Evolutionary conservation across 2,888 invertebrate species (phyloP), one percentile per base, ranked within the genome.

Genomic region (Aphidoletes aphidimyza): DNA sequence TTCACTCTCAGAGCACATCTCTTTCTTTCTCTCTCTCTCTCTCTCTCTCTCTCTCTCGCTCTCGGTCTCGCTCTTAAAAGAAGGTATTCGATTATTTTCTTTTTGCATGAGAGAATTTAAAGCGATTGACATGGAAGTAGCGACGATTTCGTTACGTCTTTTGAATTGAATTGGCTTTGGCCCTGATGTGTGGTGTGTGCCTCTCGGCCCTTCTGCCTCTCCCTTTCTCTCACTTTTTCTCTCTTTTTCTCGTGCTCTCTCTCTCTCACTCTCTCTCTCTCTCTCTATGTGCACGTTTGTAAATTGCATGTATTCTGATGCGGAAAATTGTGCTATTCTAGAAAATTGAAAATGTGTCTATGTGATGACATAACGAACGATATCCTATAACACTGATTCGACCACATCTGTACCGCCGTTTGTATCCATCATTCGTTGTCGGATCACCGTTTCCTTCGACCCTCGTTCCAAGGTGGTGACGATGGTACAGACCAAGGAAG

Each of bases 261-360:
- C 19, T 19, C 6, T 14, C 2, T 47, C 17, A 17, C 17, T 17
- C 17, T 47, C 2, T 47, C 17, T 19, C 17, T 47, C 8, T 47
- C 47, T 2, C 47, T 8, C 11, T 39, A 39, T 39, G 47, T 47
- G 54, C 22, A 22, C 54, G 54, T 54, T 22, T 17, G 22, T 69
- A 69, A 69, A 69, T 69, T 69, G 69, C 69, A 69, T 69, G 69
- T 69, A 69, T 69, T 69, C 69, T 69, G 69, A 69, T 30, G 69
- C 69, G 69, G 69, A 69, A 69, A 69, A 69, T 69, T 69, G 69
- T 69, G 69, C 69, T 69, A 69, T 69, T 69, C 69, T 69, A 0
- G 69, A 69, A 69, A 69, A 69, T 69, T 69, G 69, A 69, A 69
- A 69, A 69, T 69, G 69, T 69, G 69, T 69, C 69, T 69, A 69